phyloP scores from a whole-genome alignment of 2,888 invertebrate genomes.

The Dexiosoma caninum region DNA sequence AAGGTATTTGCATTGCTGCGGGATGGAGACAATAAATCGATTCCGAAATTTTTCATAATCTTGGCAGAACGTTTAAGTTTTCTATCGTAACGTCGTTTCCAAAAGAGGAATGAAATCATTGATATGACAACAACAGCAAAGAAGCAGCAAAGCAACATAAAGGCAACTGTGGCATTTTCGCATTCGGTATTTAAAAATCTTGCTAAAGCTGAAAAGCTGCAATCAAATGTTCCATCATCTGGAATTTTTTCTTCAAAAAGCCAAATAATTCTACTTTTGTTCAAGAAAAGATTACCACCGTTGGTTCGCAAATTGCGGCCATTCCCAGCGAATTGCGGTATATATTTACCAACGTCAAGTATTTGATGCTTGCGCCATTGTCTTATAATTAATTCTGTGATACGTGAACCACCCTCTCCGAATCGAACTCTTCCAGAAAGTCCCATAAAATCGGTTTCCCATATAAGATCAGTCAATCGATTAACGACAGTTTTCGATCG shows the following conservation, averaged over 20 bases:
- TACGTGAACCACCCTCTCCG: constrained; percentile 83
- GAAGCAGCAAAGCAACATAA: constrained; percentile 81
- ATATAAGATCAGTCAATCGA: constrained; percentile 81
- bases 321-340: constrained; percentile 78
- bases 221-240: constrained; percentile 84
- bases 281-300: constrained; percentile 80
- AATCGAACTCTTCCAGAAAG: constrained; percentile 87
- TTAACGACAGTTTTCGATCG: constrained; percentile 65
- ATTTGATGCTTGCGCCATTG: constrained; percentile 80
- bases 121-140: constrained; percentile 75
- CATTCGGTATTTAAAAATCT: constrained; percentile 84
- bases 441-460: constrained; percentile 84
- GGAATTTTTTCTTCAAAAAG: constrained; percentile 80
- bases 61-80: constrained; percentile 83
- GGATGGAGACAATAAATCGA: constrained; percentile 80
- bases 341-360: constrained; percentile 80
- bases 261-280: constrained; percentile 82
- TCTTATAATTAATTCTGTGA: constrained; percentile 81
- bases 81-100: constrained; percentile 84
- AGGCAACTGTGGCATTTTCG: constrained; percentile 81
- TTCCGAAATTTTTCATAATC: constrained; percentile 85
- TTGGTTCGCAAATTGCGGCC: constrained; percentile 76
- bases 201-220: constrained; percentile 84
- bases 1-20: constrained; percentile 79
- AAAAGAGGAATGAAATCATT: constrained; percentile 81